Evolutionary conservation across 2,888 invertebrate genomes (phyloP).

Genomic region (Exephanes ischioxanthus): DNA sequence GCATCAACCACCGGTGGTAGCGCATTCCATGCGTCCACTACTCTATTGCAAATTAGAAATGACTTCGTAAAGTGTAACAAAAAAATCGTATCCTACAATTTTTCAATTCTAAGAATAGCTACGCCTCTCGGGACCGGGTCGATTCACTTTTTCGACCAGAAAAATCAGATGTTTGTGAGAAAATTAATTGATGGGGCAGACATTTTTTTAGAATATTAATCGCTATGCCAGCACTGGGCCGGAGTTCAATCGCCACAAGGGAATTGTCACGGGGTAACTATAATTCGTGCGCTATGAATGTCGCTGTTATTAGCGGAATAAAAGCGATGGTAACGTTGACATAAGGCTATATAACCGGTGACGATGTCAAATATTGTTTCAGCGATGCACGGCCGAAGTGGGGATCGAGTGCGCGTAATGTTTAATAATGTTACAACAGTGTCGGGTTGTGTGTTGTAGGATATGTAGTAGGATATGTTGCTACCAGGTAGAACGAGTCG

Average conservation of each 20-base stretch:
- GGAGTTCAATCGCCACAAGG: neutral
- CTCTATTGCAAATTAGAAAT: neutral
- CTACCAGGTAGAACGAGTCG: constrained; percentile 39
- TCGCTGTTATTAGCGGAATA: constrained; percentile 34
- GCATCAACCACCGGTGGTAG: too few relatives aligned
- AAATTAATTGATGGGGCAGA: neutral
- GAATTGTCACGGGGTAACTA: constrained; percentile 6
- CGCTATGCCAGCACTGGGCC: neutral
- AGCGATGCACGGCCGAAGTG: constrained; percentile 42
- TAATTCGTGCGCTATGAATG: constrained; percentile 53
- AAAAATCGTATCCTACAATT: neutral
- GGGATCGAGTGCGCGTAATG: constrained; percentile 35
- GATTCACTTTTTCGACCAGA: neutral
- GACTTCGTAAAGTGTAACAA: neutral
- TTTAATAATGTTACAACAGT: constrained; percentile 51
- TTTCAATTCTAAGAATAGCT: neutral
- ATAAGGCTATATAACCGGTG: constrained; percentile 32
- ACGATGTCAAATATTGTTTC: constrained; percentile 53
- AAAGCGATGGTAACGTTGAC: constrained; percentile 7
- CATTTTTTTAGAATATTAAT: neutral
- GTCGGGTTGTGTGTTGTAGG: neutral
- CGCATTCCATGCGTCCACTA: too few relatives aligned
- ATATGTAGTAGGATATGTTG: neutral
- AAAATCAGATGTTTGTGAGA: neutral
- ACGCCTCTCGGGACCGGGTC: neutral